Evolutionary conservation across 2,797 vertebrate species (phyloP).

Genomic region (Sebastes vulpes): DNA sequence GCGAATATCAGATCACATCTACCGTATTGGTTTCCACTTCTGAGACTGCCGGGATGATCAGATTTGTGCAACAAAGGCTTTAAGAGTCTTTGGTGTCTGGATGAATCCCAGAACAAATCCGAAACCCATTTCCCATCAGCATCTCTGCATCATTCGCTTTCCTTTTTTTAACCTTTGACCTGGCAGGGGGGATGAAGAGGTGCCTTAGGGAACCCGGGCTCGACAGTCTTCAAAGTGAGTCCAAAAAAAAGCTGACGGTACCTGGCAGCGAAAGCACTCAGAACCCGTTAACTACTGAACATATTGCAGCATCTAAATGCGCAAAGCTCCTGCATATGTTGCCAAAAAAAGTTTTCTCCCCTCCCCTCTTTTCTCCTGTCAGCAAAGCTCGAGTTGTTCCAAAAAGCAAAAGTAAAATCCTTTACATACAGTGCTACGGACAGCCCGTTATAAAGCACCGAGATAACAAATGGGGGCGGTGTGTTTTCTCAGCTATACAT

Average conservation of each 20-base stretch:
- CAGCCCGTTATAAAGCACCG: slow-evolving; percentile 57
- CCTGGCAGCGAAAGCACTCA: slow-evolving; percentile 21
- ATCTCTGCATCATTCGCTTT: slow-evolving; percentile 1
- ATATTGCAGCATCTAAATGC: slow-evolving; percentile 32
- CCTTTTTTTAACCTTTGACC: slow-evolving; percentile 17
- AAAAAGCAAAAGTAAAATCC: slow-evolving; percentile 27
- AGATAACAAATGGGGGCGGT: slow-evolving; percentile 17
- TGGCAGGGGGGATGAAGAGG: slow-evolving; percentile 34
- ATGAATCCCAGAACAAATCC: slow-evolving; percentile 31
- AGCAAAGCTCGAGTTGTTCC: slow-evolving; percentile 25
- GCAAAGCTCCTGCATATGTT: slow-evolving; percentile 16
- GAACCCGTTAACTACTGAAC: slow-evolving; percentile 18
- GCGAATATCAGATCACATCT: slow-evolving; percentile 3
- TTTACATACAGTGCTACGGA: slow-evolving; percentile 61
- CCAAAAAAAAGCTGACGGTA: slow-evolving; percentile 17
- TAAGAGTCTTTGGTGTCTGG: slow-evolving; percentile 47
- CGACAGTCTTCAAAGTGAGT: neutral
- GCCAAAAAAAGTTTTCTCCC: slow-evolving; percentile 12
- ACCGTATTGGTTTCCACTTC: neutral
- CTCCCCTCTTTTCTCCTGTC: slow-evolving; percentile 23
- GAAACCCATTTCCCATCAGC: neutral
- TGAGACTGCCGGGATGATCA: slow-evolving; percentile 15
- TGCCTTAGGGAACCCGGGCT: slow-evolving; percentile 4
- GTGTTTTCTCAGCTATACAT: slow-evolving; percentile 43
- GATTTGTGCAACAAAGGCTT: slow-evolving; percentile 45